phyloP scores from a whole-genome alignment of 2,113 vertebrate species.

The Tapirus terrestris region DNA sequence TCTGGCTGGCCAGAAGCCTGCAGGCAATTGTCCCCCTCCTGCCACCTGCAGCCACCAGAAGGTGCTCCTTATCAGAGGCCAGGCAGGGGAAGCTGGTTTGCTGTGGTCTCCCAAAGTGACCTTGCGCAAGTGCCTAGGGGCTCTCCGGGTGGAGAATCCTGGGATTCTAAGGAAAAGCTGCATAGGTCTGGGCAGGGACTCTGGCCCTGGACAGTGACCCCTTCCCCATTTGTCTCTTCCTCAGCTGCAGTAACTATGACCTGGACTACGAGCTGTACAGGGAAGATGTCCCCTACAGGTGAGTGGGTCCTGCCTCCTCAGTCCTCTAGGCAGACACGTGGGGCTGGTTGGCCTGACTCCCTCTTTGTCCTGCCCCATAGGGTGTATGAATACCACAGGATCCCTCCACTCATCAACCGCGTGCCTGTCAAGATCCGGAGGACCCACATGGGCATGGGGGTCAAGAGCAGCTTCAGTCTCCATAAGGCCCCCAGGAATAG shows the following conservation, averaged over 20 bases:
- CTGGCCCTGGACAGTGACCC: not conserved
- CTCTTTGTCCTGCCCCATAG: conserved; percentile 46
- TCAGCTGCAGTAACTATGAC: conserved; percentile 70
- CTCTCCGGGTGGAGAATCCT: not conserved
- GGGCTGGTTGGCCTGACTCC: not conserved
- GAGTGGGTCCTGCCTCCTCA: fast-evolving
- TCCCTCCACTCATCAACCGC: conserved; percentile 74
- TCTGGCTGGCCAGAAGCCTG: not conserved
- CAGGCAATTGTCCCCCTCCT: not conserved
- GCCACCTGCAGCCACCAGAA: not conserved
- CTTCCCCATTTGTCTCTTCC: not conserved
- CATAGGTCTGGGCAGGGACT: not conserved
- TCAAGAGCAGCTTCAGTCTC: conserved; percentile 71
- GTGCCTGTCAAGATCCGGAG: conserved; percentile 76
- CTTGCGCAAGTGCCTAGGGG: not conserved
- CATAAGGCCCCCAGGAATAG: conserved; percentile 11
- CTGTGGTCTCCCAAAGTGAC: not conserved
- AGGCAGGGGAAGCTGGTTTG: not conserved
- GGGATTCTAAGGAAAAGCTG: not conserved
- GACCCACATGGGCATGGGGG: not conserved
- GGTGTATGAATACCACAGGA: conserved; percentile 77
- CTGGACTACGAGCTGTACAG: conserved; percentile 68
- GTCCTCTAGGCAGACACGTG: not conserved
- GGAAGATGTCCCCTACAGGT: conserved; percentile 63
- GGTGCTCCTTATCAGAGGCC: not conserved